A percentile compares a stretch with the other conserved stretches of the same genome.
These are phyloP conservation scores for Eospalax fontanierii DNA, from an alignment of 2,797 vertebrate genomes.

Conservation along the genomic window DNA sequence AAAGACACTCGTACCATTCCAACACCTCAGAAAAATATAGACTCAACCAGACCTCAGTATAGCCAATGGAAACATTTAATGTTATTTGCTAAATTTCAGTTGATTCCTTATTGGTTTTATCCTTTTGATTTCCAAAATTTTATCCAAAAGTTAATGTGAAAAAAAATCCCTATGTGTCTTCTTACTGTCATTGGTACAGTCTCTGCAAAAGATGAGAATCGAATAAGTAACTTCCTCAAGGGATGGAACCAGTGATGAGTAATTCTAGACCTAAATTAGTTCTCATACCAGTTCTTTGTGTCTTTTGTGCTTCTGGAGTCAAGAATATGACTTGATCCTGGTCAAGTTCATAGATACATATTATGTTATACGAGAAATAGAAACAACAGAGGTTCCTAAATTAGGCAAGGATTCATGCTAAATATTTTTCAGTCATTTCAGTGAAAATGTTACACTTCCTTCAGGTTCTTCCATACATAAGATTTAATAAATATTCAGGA, in stretches of 20 bases:
- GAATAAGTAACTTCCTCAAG: not conserved
- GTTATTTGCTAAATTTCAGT: not conserved
- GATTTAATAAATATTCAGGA: not conserved
- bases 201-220: not conserved
- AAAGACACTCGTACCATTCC: not conserved
- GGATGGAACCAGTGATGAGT: not conserved
- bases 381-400: not conserved
- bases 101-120: not conserved
- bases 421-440: not conserved
- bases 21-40: not conserved
- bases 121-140: not conserved
- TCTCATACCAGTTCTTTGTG: not conserved
- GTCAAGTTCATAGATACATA: not conserved
- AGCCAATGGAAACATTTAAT: not conserved
- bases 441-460: not conserved
- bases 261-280: not conserved
- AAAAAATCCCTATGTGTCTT: too few species aligned
- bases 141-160: not conserved
- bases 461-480: not conserved
- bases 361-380: not conserved
- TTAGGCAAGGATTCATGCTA: slow-evolving; percentile 13
- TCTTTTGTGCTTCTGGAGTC: not conserved
- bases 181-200: not conserved
- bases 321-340: too few species aligned
- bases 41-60: not conserved